These are phyloP conservation scores for Zenarchopterus dispar DNA, from an alignment of 2,797 vertebrate genomes.

Conservation along the genomic window DNA sequence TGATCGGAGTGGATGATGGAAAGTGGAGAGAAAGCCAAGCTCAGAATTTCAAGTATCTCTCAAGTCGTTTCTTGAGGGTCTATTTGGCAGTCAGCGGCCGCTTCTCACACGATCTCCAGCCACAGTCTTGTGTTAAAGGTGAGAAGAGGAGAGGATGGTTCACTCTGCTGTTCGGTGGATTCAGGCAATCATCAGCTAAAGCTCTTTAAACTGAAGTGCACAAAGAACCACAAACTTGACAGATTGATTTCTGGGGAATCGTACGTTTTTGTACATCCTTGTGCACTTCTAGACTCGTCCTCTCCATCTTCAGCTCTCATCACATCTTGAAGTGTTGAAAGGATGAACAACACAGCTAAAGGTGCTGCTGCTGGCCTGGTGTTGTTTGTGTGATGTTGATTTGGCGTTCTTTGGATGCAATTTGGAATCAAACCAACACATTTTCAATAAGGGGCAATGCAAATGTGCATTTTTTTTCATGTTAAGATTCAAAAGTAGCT, in stretches of 20 bases:
- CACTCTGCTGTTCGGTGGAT: background rate
- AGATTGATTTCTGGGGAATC: constrained; percentile 26
- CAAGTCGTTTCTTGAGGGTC: constrained; percentile 29
- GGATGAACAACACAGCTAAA: background rate
- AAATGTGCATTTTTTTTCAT: too few relatives aligned
- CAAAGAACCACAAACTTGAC: constrained; percentile 47
- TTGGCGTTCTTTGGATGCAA: too few relatives aligned
- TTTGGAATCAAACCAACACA: too few relatives aligned
- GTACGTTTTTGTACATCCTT: constrained; percentile 20
- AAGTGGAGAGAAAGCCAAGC: constrained; percentile 20
- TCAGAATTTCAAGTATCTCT: constrained; percentile 48
- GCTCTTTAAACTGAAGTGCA: constrained; percentile 35
- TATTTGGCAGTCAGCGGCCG: constrained; percentile 38
- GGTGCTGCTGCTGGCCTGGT: too few relatives aligned
- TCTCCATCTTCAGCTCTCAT: constrained; percentile 26
- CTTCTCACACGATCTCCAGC: constrained; percentile 40
- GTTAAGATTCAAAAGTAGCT: too few relatives aligned
- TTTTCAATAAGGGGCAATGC: too few relatives aligned
- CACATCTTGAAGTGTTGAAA: constrained; percentile 21
- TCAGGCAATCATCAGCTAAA: constrained; percentile 23
- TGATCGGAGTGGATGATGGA: constrained; percentile 34
- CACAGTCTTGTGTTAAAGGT: constrained; percentile 34
- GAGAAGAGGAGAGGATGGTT: too few relatives aligned
- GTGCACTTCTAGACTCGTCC: background rate
- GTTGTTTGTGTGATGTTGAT: too few relatives aligned